Base-by-base conservation (phyloP, 2,888 invertebrate genomes). In the Oxystoma pomonae region DNA sequence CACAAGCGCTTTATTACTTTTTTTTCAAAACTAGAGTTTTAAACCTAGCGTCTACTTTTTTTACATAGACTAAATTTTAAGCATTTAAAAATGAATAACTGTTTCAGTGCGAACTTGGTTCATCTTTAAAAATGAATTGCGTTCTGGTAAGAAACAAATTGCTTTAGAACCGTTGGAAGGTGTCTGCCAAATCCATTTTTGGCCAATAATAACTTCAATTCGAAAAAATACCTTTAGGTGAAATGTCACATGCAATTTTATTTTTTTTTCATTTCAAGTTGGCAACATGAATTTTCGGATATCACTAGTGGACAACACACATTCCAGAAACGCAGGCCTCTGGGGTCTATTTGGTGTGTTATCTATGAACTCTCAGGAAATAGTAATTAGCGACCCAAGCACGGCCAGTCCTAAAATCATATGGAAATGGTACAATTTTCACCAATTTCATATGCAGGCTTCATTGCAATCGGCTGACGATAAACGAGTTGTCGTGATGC, bases 321-420 rank as follows among this genome's bases (percentile, higher is more conserved):
- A 89, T 76, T 87, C 89, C 1, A 83, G 85, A 73, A 81, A 82
- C 57, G 86, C 87, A 59, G 85, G 87, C 16, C 76, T 89, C 59
- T 80, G 81, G 56, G 85, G 86, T 12, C 77, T 85, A 1, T 84
- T 87, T 73, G 85, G 88, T 55, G 82, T 83, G 21, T 77, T 89
- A 61, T 81, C 83, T 16, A 78, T 86, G 1, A 83, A 83, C 7
- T 72, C 83, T 0, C 77, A 80, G 12, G 87, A 88, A 58, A 80
- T 89, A 22, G 78, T 83, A 51, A 75, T 89, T 52, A 83, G 84
- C 21, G 85, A 85, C 70, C 79, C 81, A 2, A 83, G 76, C 71
- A 83, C 75, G 59, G 84, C 80, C 57, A 80, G 83, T 49, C 80
- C 81, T 57, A 81, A 81, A 60, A 79, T 83, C 22, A 79, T 80